phyloP scores from a whole-genome alignment of 2,113 vertebrate genomes.

The Colistium nudipinnis region DNA sequence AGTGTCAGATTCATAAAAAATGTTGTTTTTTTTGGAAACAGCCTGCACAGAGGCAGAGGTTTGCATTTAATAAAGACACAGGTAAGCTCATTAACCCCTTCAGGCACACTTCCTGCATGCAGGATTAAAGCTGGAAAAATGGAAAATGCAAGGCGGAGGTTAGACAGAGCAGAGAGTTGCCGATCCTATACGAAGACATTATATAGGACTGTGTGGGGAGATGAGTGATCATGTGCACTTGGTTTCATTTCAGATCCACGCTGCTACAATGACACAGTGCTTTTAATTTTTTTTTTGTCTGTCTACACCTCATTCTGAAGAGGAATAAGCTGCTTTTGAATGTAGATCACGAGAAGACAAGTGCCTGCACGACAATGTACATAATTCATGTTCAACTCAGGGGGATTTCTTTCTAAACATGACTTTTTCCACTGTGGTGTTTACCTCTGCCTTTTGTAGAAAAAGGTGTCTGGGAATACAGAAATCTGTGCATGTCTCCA shows the following conservation, averaged over 20 bases:
- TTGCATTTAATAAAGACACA: slow-evolving; percentile 71
- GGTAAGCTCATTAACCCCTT: slow-evolving; percentile 70
- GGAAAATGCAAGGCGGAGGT: slow-evolving; percentile 5
- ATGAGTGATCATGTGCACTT: slow-evolving; percentile 23
- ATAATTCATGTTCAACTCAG: slow-evolving; percentile 9
- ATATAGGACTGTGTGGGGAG: slow-evolving; percentile 34
- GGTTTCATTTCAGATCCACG: slow-evolving; percentile 32
- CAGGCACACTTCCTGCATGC: slow-evolving; percentile 50
- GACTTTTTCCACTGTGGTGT: not conserved
- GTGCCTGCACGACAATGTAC: slow-evolving; percentile 32
- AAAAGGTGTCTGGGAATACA: not conserved
- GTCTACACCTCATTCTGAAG: slow-evolving; percentile 28
- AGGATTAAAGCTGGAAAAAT: slow-evolving; percentile 52
- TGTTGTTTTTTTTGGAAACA: slow-evolving; percentile 59
- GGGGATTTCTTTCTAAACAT: slow-evolving; percentile 12
- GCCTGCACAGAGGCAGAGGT: slow-evolving; percentile 37
- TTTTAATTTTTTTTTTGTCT: slow-evolving; percentile 22
- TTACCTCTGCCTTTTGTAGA: not conserved
- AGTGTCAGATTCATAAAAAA: slow-evolving; percentile 60
- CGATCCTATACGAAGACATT: slow-evolving; percentile 12
- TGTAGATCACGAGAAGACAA: slow-evolving; percentile 37
- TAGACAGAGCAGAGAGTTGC: slow-evolving; percentile 17
- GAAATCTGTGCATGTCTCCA: not conserved
- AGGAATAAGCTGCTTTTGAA: slow-evolving; percentile 51
- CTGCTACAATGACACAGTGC: slow-evolving; percentile 4